Conservation (phyloP, 2,797 vertebrate species). For the Iguana delicatissima region DNA sequence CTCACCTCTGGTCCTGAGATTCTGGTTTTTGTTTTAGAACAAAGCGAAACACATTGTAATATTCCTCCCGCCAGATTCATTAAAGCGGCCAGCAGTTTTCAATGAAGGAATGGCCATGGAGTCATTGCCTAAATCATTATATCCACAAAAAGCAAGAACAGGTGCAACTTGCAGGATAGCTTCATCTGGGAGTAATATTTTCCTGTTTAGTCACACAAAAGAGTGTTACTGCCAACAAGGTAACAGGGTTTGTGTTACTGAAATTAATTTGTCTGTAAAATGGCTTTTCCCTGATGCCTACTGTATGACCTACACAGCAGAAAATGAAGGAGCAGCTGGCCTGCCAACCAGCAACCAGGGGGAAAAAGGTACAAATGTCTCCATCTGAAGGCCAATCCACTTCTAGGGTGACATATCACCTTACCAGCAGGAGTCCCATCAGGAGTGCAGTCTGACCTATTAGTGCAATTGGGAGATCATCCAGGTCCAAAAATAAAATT, state of each 20-base stretch:
- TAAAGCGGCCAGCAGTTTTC: constrained; percentile 34
- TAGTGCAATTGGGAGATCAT: constrained; percentile 40
- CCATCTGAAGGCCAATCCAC: constrained; percentile 62
- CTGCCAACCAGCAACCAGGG: constrained; percentile 48
- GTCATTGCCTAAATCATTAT: constrained; percentile 32
- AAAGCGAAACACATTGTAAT: constrained; percentile 38
- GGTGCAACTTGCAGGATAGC: constrained; percentile 43
- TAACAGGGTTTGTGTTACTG: constrained; percentile 69
- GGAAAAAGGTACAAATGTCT: constrained; percentile 53
- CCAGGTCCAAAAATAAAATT: constrained; percentile 55
- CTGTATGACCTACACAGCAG: constrained; percentile 33
- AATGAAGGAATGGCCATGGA: constrained; percentile 21
- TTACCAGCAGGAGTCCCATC: constrained; percentile 46
- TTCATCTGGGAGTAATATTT: constrained; percentile 51
- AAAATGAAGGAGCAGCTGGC: constrained; percentile 57
- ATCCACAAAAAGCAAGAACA: constrained; percentile 41
- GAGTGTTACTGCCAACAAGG: constrained; percentile 63
- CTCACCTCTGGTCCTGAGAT: background rate
- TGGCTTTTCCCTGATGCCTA: constrained; percentile 59
- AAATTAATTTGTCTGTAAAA: constrained; percentile 58
- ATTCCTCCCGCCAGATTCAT: constrained; percentile 44
- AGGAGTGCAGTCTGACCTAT: constrained; percentile 34
- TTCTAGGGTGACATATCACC: constrained; percentile 24
- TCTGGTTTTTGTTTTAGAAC: background rate
- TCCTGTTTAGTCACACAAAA: constrained; percentile 58